phyloP scores from a whole-genome alignment of 2,888 invertebrate genomes.

The Selenia dentaria region DNA sequence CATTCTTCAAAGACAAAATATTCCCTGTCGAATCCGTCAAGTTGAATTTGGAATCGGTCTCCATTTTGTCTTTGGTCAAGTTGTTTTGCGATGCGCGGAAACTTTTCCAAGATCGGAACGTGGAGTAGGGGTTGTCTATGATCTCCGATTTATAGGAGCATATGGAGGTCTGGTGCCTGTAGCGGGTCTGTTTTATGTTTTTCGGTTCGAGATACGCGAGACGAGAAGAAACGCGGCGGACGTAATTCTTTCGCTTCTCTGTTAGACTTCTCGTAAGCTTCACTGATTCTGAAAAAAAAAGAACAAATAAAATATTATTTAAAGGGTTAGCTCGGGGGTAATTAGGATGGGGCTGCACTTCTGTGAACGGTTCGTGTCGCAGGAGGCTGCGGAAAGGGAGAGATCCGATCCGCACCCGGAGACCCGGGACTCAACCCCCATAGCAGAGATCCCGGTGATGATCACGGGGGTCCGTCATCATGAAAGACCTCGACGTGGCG shows the following conservation, averaged over 20 bases:
- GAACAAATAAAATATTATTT: no score
- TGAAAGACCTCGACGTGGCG: no score
- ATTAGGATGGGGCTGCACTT: no score
- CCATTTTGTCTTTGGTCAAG: constrained; percentile 54
- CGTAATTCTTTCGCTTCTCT: constrained; percentile 87
- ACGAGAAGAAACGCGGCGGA: constrained; percentile 85
- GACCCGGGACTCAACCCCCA: no score
- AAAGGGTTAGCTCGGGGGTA: no score
- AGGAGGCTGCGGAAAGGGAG: no score
- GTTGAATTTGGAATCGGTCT: constrained; percentile 62
- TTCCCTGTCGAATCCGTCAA: constrained; percentile 64
- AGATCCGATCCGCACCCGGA: no score
- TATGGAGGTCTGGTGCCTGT: constrained; percentile 69
- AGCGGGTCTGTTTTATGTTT: constrained; percentile 51
- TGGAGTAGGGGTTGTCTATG: constrained; percentile 67
- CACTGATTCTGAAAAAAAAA: constrained; percentile 69
- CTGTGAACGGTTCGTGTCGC: no score
- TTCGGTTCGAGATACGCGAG: constrained; percentile 74
- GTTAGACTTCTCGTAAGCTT: constrained; percentile 83
- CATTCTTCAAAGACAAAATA: constrained; percentile 56
- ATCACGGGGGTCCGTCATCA: no score
- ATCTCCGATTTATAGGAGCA: constrained; percentile 69
- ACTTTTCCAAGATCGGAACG: constrained; percentile 77
- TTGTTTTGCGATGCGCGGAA: constrained; percentile 71
- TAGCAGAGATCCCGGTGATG: no score